Conservation (phyloP, 23 tunicate species). For the Trididemnum nubilum region DNA sequence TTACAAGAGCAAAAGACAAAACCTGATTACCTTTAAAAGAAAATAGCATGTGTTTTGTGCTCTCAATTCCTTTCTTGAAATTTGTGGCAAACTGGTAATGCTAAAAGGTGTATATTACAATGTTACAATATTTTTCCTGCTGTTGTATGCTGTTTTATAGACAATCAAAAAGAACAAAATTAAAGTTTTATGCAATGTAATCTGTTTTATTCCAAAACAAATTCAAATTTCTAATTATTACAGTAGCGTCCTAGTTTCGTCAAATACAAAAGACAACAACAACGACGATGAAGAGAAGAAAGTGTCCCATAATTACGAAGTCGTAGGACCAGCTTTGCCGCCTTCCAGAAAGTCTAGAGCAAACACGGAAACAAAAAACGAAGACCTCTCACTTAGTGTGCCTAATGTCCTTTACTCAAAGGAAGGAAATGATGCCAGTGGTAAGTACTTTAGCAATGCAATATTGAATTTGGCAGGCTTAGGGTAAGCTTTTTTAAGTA, state of each 20-base stretch:
- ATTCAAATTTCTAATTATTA: not conserved
- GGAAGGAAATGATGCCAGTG: not conserved
- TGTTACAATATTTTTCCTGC: too few relatives aligned
- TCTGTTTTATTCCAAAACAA: not conserved
- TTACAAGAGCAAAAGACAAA: too few relatives aligned
- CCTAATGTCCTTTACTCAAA: not conserved
- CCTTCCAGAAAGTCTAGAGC: not conserved
- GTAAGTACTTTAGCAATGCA: too few relatives aligned
- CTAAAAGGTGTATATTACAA: too few relatives aligned
- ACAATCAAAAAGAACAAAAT: not conserved
- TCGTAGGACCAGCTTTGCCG: slow-evolving; percentile 27
- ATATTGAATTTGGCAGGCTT: too few relatives aligned
- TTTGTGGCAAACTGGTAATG: too few relatives aligned
- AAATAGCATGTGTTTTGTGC: too few relatives aligned
- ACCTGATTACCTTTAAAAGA: too few relatives aligned
- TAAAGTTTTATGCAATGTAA: not conserved
- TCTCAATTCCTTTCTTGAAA: too few relatives aligned
- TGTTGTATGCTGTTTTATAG: too few relatives aligned
- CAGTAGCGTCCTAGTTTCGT: not conserved
- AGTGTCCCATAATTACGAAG: slow-evolving; percentile 22
- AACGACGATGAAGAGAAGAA: not conserved
- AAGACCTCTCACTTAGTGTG: slow-evolving; percentile 7
- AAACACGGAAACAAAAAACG: not conserved
- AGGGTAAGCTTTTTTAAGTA: too few relatives aligned
- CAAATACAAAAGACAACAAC: not conserved